Percentiles rank a stretch among this genome's conserved stretches.
Conservation (phyloP, 2,113 vertebrate genomes). For the Marmota monax region DNA sequence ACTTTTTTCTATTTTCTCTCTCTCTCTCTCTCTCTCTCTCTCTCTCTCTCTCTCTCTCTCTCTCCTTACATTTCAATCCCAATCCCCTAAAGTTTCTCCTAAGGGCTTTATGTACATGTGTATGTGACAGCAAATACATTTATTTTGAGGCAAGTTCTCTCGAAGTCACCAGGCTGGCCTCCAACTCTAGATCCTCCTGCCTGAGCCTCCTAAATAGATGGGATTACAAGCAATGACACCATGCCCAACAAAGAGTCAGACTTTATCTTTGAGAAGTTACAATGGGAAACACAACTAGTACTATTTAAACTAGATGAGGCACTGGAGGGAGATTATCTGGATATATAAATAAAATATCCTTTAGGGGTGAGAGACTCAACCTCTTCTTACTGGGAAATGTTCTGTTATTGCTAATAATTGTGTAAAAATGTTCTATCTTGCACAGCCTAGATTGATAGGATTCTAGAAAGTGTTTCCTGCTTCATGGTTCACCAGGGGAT, state of each 20-base stretch:
- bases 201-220: background rate
- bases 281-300: background rate
- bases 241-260: background rate
- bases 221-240: background rate
- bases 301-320: background rate
- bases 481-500: background rate
- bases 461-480: conserved; percentile 20
- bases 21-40: too few relatives aligned
- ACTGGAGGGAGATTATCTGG: background rate
- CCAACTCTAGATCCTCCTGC: background rate
- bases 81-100: conserved; percentile 10
- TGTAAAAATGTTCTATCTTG: background rate
- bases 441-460: background rate
- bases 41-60: too few relatives aligned
- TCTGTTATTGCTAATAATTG: background rate
- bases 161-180: background rate
- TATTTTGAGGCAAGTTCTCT: background rate
- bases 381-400: conserved; percentile 1
- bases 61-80: background rate
- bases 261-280: conserved; percentile 41
- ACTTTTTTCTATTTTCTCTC: background rate
- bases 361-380: background rate
- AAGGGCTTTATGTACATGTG: background rate
- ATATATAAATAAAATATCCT: conserved; percentile 21
- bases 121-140: conserved; percentile 23